These are phyloP conservation scores for Troides oblongomaculatus DNA, from an alignment of 2,888 invertebrate genomes.

Conservation along the genomic window DNA sequence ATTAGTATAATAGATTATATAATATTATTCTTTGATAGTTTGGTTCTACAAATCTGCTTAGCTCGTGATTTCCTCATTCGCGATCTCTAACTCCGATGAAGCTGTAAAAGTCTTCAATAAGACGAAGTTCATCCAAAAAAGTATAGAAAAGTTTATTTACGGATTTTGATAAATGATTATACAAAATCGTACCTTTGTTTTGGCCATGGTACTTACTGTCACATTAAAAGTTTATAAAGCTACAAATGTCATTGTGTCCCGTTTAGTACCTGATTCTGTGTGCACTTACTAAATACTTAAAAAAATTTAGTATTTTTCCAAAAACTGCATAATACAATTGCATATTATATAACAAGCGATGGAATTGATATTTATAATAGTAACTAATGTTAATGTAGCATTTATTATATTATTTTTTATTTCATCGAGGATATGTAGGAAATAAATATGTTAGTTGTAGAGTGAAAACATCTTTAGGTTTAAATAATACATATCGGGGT, in stretches of 20 bases:
- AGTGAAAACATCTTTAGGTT: conserved; percentile 31
- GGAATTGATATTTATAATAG: conserved; percentile 57
- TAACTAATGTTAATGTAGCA: conserved; percentile 22
- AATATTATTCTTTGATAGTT: neutral
- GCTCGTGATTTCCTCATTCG: no score
- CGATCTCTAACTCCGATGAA: no score
- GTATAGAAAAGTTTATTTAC: neutral
- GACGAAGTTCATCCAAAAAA: no score
- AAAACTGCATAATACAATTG: conserved; percentile 25
- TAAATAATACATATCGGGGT: conserved; percentile 42
- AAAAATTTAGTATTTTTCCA: neutral
- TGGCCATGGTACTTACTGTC: conserved; percentile 35
- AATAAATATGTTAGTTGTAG: conserved; percentile 19
- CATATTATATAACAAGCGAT: conserved; percentile 50
- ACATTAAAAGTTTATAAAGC: conserved; percentile 15
- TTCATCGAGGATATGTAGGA: conserved; percentile 11
- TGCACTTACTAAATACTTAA: conserved; percentile 12
- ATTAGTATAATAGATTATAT: conserved; percentile 13
- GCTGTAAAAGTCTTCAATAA: no score
- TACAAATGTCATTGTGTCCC: neutral
- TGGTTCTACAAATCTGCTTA: neutral
- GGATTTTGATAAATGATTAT: conserved; percentile 13
- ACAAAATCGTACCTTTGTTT: conserved; percentile 7
- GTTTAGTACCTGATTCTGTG: conserved; percentile 27
- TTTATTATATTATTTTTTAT: conserved; percentile 8